phyloP scores from a whole-genome alignment of 1,140 invertebrate genomes.

The Drosophila ogumai region DNA sequence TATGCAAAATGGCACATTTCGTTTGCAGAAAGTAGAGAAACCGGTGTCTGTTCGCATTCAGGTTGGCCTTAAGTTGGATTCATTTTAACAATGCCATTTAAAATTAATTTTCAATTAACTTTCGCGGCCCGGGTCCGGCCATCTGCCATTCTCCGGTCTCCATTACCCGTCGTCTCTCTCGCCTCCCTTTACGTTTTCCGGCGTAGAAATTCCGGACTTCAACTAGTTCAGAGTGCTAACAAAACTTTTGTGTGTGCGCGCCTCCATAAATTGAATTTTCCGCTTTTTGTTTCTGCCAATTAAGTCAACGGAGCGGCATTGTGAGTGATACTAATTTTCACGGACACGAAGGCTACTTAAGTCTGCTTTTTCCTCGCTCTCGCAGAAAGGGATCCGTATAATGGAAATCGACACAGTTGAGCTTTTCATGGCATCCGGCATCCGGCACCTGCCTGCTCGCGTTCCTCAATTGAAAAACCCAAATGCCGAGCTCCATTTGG shows the following conservation, averaged over 20 bases:
- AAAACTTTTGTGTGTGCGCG: conserved; percentile 48
- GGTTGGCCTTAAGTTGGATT: conserved; percentile 39
- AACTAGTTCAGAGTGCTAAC: conserved; percentile 35
- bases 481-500: conserved; percentile 60
- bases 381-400: conserved; percentile 16
- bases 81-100: conserved; percentile 73
- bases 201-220: conserved; percentile 12
- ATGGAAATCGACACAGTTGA: conserved; percentile 57
- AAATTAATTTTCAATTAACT: conserved; percentile 83
- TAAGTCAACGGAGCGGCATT: conserved; percentile 55
- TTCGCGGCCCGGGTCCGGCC: conserved; percentile 38
- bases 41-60: conserved; percentile 21
- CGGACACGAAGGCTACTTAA: conserved; percentile 48
- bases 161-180: background rate
- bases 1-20: conserved; percentile 68
- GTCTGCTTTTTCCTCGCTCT: background rate
- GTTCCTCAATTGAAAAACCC: conserved; percentile 70
- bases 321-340: conserved; percentile 71
- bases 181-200: background rate
- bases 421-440: conserved; percentile 38
- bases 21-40: conserved; percentile 28
- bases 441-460: conserved; percentile 41
- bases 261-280: conserved; percentile 70
- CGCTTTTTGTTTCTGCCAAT: conserved; percentile 60
- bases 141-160: conserved; percentile 27